Evolutionary conservation across 2,113 vertebrate genomes (phyloP).

Genomic region (Phodopus roborovskii): DNA sequence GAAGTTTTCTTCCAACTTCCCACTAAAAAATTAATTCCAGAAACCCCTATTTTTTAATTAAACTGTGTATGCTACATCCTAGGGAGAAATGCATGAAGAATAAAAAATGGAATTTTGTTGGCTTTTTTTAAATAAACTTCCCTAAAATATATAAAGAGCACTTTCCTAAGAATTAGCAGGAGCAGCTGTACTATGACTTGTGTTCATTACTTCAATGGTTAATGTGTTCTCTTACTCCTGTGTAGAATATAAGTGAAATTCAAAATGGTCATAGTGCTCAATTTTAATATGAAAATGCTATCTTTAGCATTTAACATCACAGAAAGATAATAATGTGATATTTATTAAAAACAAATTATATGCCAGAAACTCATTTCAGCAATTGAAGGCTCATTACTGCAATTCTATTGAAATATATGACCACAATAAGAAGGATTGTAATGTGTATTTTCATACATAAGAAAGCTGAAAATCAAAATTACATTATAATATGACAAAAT

Average conservation of each 20-base stretch:
- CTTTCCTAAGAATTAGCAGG: background rate
- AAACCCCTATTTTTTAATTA: background rate
- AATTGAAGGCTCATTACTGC: background rate
- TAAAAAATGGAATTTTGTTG: background rate
- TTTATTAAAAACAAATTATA: slow-evolving; percentile 32
- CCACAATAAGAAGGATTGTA: background rate
- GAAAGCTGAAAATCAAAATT: background rate
- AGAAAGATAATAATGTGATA: background rate
- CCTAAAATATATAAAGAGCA: background rate
- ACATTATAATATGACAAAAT: background rate
- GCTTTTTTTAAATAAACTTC: background rate
- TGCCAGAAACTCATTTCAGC: background rate
- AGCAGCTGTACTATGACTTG: background rate
- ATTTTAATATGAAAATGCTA: background rate
- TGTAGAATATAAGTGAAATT: slow-evolving; percentile 1
- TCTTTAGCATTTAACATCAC: background rate
- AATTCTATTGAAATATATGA: background rate
- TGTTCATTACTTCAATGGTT: background rate
- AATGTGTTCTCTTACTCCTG: background rate
- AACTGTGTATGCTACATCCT: background rate
- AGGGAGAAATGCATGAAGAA: background rate
- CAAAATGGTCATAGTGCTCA: slow-evolving; percentile 10
- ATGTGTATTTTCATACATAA: background rate
- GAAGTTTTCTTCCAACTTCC: background rate
- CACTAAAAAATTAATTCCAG: background rate